phyloP scores from a whole-genome alignment of 92 coral and sea anemone species.

The Porites lobata region DNA sequence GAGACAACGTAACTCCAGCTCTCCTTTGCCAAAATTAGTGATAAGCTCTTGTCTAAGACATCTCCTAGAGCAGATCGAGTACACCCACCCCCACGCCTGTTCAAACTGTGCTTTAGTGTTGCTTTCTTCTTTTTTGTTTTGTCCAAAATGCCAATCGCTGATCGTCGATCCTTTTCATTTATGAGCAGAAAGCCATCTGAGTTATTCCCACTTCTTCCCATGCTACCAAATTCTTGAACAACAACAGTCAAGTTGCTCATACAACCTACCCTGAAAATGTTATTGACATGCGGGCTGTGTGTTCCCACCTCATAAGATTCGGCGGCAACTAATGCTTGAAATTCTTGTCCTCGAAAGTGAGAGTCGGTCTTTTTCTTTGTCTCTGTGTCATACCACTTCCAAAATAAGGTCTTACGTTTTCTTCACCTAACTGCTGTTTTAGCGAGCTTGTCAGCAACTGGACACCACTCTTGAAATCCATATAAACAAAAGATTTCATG shows the following conservation, averaged over 20 bases:
- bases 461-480: slow-evolving; percentile 55
- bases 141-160: slow-evolving; percentile 60
- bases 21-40: slow-evolving; percentile 18
- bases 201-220: slow-evolving; percentile 47
- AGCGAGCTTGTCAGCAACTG: slow-evolving; percentile 20
- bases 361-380: slow-evolving; percentile 39
- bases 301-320: no score
- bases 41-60: slow-evolving; percentile 41
- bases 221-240: slow-evolving; percentile 69
- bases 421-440: slow-evolving; percentile 10
- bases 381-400: slow-evolving; percentile 36
- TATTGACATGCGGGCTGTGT: slow-evolving; percentile 69
- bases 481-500: slow-evolving; percentile 42
- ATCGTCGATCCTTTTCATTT: slow-evolving; percentile 57
- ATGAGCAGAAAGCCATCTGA: slow-evolving; percentile 51
- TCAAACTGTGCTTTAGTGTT: background rate
- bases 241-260: slow-evolving; percentile 63
- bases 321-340: slow-evolving; percentile 64
- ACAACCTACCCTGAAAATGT: slow-evolving; percentile 54
- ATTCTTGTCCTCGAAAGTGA: slow-evolving; percentile 40
- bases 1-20: slow-evolving; percentile 22
- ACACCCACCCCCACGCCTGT: slow-evolving; percentile 33
- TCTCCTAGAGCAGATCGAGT: slow-evolving; percentile 25
- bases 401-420: slow-evolving; percentile 44
- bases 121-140: background rate